Conservation (phyloP, 1,140 invertebrate species). For the Schlechtendalia chinensis region DNA sequence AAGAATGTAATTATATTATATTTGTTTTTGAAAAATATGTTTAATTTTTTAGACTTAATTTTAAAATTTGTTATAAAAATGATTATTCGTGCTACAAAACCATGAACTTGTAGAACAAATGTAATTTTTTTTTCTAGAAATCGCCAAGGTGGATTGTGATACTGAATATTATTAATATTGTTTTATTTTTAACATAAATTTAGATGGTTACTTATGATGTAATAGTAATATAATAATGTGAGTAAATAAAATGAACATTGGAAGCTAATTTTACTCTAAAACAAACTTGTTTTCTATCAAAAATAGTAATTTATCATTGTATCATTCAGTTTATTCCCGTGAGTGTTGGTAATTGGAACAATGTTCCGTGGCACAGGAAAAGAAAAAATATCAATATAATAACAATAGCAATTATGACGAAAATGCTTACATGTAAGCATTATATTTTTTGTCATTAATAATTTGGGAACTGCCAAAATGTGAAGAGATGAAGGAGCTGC, state of each 20-base stretch:
- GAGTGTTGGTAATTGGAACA: too few species aligned
- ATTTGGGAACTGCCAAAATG: too few species aligned
- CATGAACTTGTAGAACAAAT: constrained; percentile 29
- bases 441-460: too few species aligned
- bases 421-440: too few species aligned
- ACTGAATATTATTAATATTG: constrained; percentile 9
- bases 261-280: not conserved
- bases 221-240: not conserved
- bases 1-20: constrained; percentile 15
- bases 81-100: not conserved
- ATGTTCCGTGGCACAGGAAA: too few species aligned
- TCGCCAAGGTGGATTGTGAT: not conserved
- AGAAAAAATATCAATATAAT: too few species aligned
- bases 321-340: too few species aligned
- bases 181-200: not conserved
- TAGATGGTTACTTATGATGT: not conserved
- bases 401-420: too few species aligned
- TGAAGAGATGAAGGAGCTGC: too few species aligned
- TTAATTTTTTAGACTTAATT: constrained; percentile 25
- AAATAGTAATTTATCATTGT: too few species aligned
- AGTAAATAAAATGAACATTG: not conserved
- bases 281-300: too few species aligned
- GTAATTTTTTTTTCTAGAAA: not conserved
- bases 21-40: constrained; percentile 28
- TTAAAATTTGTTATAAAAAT: constrained; percentile 27